A percentile compares a stretch with the other conserved stretches of the same genome.
These are phyloP conservation scores for Dryobates pubescens DNA, from an alignment of 2,797 vertebrate genomes.

Conservation along the genomic window DNA sequence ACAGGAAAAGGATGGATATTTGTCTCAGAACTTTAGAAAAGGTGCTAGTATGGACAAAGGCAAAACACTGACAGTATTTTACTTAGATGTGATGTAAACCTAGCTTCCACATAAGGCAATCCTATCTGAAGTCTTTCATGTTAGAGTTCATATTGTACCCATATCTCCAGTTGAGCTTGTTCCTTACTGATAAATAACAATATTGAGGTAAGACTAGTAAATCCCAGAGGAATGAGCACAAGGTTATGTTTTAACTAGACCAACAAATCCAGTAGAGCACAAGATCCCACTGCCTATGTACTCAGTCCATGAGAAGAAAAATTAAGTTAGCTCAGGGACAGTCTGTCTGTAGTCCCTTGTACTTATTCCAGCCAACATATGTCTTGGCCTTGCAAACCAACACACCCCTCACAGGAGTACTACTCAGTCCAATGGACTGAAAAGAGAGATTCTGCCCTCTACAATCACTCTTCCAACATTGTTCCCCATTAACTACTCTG, in stretches of 20 bases:
- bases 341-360: not conserved
- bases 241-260: not conserved
- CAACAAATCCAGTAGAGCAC: not conserved
- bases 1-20: not conserved
- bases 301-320: not conserved
- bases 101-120: not conserved
- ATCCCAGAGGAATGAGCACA: not conserved
- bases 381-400: not conserved
- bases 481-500: not conserved
- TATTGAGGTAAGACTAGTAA: not conserved
- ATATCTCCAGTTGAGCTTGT: not conserved
- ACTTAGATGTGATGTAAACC: not conserved
- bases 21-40: not conserved
- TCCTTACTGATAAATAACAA: not conserved
- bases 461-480: not conserved
- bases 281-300: not conserved
- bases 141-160: not conserved
- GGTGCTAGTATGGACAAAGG: not conserved
- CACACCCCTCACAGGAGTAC: not conserved
- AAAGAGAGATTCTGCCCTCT: not conserved
- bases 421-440: not conserved
- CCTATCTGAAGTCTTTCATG: not conserved
- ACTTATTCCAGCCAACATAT: not conserved
- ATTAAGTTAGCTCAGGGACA: not conserved
- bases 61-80: not conserved